Percentiles rank a stretch among this genome's conserved stretches.
phyloP scores from a whole-genome alignment of 2,113 vertebrate species.

The Astur gentilis region DNA sequence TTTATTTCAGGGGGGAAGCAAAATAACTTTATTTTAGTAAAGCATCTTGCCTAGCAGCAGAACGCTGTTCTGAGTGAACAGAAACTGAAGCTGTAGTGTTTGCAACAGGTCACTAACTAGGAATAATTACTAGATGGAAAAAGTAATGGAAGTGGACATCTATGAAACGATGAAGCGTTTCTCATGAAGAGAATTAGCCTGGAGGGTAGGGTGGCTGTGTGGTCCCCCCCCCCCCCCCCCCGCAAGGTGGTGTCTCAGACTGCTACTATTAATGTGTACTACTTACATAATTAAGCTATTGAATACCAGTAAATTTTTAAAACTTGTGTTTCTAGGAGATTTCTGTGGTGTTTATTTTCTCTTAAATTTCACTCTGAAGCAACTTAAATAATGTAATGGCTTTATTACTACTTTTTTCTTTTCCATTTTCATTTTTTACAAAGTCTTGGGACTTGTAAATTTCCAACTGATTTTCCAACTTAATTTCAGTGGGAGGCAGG shows the following conservation, averaged over 20 bases:
- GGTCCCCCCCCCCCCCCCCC: rapidly evolving
- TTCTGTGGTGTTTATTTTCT: background rate
- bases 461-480: background rate
- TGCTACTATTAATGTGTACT: background rate
- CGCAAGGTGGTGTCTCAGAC: background rate
- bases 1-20: background rate
- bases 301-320: background rate
- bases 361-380: background rate
- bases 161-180: background rate
- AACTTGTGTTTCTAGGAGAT: background rate
- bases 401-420: background rate
- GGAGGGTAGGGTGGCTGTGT: background rate
- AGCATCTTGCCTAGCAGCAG: background rate
- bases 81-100: background rate
- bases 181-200: background rate
- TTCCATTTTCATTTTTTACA: background rate
- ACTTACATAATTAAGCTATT: background rate
- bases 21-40: background rate
- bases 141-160: background rate
- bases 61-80: background rate
- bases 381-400: background rate
- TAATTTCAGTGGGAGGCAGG: background rate
- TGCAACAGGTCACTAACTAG: background rate
- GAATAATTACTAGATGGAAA: background rate
- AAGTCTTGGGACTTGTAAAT: background rate